Evolutionary conservation across 2,888 invertebrate genomes (phyloP), one percentile per base, ranked within the genome.

Genomic region (Aporophyla nigra): DNA sequence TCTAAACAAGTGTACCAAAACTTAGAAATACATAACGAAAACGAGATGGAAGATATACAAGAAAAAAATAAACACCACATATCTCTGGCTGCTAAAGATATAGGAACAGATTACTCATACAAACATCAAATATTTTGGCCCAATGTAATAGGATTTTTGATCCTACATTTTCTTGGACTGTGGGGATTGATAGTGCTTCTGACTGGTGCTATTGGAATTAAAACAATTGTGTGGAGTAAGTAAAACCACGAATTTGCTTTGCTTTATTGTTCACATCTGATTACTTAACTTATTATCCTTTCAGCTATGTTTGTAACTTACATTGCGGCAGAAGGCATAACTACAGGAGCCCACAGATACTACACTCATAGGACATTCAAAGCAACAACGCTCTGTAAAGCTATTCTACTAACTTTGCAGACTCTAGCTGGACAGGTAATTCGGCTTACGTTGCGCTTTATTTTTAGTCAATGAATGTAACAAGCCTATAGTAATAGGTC

Each of bases 311-410:
- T 82, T 65, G 7, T 86, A 12, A 5, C 27, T 9, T 80, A 80
- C 12, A 33, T 90, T 7, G 93, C 94, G 43, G 94, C 97, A 1
- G 95, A 97, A 91, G 98, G 98, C 7, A 97, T 98, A 0, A 98
- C 98, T 21, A 97, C 98, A 71, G 98, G 98, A 21, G 98, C 98
- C 2, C 99, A 99, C 90, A 95, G 99, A 86, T 94, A 98, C 6
- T 99, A 97, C 97, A 97, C 98, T 1, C 99, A 99, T 92, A 97
- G 97, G 85, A 95, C 98, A 0, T 99, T 98, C 93, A 98, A 98
- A 93, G 98, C 98, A 0, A 97, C 94, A 54, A 95, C 97, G 27
- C 95, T 97, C 1, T 92, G 98, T 0, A 97, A 97, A 90, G 93
- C 97, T 0, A 90, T 97, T 51, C 93, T 99, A 19, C 93, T 98